phyloP scores from a whole-genome alignment of 2,888 invertebrate species.

The Drosophila nigricruria region DNA sequence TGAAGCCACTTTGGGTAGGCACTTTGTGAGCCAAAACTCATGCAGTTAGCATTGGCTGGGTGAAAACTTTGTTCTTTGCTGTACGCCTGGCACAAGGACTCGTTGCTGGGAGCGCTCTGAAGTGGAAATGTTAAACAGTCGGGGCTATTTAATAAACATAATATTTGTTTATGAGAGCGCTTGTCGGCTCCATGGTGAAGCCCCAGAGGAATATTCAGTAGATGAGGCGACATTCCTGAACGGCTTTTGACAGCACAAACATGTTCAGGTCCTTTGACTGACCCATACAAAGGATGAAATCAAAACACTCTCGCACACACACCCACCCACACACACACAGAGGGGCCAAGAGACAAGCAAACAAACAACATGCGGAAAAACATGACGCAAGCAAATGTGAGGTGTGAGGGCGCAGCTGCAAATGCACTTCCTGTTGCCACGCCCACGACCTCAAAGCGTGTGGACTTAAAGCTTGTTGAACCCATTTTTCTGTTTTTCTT shows the following conservation, averaged over 20 bases:
- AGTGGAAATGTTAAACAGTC: slow-evolving; percentile 53
- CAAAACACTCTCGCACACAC: slow-evolving; percentile 42
- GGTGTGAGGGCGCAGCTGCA: slow-evolving; percentile 4
- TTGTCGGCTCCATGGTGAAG: slow-evolving; percentile 1
- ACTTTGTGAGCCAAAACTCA: slow-evolving; percentile 14
- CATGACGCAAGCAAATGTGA: not conserved
- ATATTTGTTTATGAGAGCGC: slow-evolving; percentile 55
- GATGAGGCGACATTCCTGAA: slow-evolving; percentile 29
- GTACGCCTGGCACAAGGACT: not conserved
- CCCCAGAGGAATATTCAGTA: not conserved
- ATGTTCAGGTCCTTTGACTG: slow-evolving; percentile 57
- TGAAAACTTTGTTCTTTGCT: not conserved
- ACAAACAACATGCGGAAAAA: slow-evolving; percentile 20
- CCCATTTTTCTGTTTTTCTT: slow-evolving; percentile 19
- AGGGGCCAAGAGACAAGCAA: slow-evolving; percentile 25
- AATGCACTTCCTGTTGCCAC: slow-evolving; percentile 61
- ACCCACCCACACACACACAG: slow-evolving; percentile 12
- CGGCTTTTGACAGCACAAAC: slow-evolving; percentile 46
- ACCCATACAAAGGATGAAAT: slow-evolving; percentile 55
- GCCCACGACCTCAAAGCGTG: slow-evolving; percentile 15
- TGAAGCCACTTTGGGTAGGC: slow-evolving; percentile 7
- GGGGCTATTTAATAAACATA: slow-evolving; percentile 71
- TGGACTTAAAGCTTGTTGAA: slow-evolving; percentile 66
- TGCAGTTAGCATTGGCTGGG: slow-evolving; percentile 6
- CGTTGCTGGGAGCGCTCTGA: slow-evolving; percentile 28